Evolutionary conservation across 2,113 vertebrate genomes (phyloP), one percentile per base, ranked within the genome.

Genomic region (Charadrius vociferus): DNA sequence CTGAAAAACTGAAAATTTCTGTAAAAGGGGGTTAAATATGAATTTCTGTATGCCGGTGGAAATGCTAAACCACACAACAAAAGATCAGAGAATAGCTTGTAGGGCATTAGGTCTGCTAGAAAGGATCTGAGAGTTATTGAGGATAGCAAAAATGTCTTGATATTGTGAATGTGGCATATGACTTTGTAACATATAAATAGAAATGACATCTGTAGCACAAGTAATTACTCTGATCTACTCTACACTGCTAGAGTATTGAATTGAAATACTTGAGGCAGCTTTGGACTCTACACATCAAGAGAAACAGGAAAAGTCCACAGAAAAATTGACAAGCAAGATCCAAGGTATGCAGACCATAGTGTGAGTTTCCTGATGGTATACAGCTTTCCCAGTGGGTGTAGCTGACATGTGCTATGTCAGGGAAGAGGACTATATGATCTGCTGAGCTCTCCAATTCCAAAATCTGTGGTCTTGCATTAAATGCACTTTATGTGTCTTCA

Each of bases 1-100:
- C 24, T 36, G 34, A 56, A 81, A 81, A 22, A 36, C 9, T 36
- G 21, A 8, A 45, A 24, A 21, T 1, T 27, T 77, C 32, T 66
- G 3, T 50, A 26, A n/a, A 93, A 70, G 1, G 1, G 0, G 0
- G 0, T 75, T 83, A 73, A 65, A 81, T 45, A 10, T 34, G 2
- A 32, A 53, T 62, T 73, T 34, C 12, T 68, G 0, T 49, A 41
- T 62, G 11, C 8, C 37, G 13, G 27, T 79, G 7, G 14, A 81
- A 79, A 63, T 21, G 5, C 1, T 58, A 47, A 89, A 45, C 4
- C 1, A 2, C 24, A 47, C 3, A 55, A 16, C 9, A 34, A 10
- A 72, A 37, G 3, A 37, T 29, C 11, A 47, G 12, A 9, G 16
- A 91, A 67, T n/a, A 83, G 4, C 3, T 34, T 49, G 9, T 13